Conservation (phyloP, 2,797 vertebrate species). For the Monodelphis domestica region DNA sequence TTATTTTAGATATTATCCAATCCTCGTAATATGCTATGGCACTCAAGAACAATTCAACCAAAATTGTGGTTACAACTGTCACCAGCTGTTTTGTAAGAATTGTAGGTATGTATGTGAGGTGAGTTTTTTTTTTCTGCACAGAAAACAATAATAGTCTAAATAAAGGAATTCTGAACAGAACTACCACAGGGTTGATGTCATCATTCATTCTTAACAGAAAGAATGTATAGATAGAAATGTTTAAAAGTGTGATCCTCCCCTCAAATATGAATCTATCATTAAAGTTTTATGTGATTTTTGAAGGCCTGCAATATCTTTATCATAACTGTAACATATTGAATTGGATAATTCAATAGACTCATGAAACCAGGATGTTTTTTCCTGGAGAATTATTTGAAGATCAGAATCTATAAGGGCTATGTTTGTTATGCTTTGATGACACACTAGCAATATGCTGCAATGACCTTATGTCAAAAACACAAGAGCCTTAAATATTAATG, state of each 20-base stretch:
- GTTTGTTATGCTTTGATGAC: background rate
- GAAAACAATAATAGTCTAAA: background rate
- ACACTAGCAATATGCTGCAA: background rate
- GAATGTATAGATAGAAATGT: background rate
- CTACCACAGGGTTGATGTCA: background rate
- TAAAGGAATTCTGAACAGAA: background rate
- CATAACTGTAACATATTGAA: background rate
- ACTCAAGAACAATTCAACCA: background rate
- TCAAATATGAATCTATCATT: background rate
- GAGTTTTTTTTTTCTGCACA: background rate
- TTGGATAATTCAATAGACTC: background rate
- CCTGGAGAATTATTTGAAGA: constrained; percentile 2
- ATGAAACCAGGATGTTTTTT: background rate
- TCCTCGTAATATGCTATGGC: background rate
- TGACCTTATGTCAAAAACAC: background rate
- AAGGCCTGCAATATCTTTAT: background rate
- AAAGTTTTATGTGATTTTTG: background rate
- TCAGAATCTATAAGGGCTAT: background rate
- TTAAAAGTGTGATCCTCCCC: background rate
- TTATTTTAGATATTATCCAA: background rate
- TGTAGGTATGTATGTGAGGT: background rate
- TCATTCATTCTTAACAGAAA: background rate
- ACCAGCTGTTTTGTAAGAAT: background rate
- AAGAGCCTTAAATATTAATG: background rate
- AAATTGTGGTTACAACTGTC: background rate